Base-by-base conservation (phyloP, 2,113 vertebrate genomes). In the Irena cyanogastra region DNA sequence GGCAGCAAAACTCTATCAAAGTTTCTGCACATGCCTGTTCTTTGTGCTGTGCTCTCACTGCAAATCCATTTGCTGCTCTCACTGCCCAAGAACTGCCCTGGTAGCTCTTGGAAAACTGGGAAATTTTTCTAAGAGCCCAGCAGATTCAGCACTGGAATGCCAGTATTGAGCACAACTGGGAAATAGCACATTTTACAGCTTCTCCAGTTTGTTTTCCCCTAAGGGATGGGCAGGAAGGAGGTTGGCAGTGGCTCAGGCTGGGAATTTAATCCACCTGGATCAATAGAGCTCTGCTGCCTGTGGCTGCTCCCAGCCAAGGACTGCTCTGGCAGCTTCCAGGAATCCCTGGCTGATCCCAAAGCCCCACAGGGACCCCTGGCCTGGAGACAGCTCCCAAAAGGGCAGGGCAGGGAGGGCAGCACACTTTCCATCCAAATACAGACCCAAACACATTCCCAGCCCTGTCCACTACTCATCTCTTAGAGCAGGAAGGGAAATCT, bases 1-100 rank as follows among this genome's bases (percentile, higher is more conserved):
- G 75, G 72, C 92, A 94, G 68, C n/a, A 82, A 50, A 95, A 86
- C 87, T 87, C 83, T 13, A 74, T 90, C 92, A 28, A 56, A 78
- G 65, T 79, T 93, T 90, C 85, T 84, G 83, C 81, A 44, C 52
- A 26, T 6, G 33, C 68, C 24, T 9, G 45, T n/a, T 81, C 71
- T 41, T 59, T 70, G 66, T 44, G 82, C 63, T 11, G 21, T 19
- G 41, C 90, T 86, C 72, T 82, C 50, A 2, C 61, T 41, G 79
- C 54, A 76, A 27, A 86, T 39, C 72, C 77, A 22, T 89, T 88
- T 37, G 28, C 60, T 81, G 63, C 53, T 42, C 69, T 24, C 65
- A 37, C 45, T 63, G 23, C 16, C 66, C 80, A 66, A 28, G 31
- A 2, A 26, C 42, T 10, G 17, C 44, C 49, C 57, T 0, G 1